These are phyloP conservation scores for Ceratosolen fusciceps DNA, from an alignment of 1,140 invertebrate species.

Conservation along the genomic window DNA sequence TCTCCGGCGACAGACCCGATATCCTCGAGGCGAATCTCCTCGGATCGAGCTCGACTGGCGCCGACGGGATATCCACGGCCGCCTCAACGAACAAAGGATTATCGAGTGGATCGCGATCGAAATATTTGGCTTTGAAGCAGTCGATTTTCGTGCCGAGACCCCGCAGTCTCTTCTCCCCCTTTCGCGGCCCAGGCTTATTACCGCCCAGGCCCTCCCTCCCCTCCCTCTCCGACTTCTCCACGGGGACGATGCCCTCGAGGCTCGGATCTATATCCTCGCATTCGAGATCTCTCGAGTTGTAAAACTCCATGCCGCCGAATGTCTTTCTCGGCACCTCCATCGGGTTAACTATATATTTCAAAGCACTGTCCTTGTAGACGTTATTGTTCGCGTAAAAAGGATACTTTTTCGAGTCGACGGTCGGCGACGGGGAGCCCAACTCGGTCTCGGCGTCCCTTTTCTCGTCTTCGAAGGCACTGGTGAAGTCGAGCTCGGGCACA, in stretches of 20 bases:
- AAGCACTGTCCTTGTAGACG: conserved; percentile 59
- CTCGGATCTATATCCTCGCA: conserved; percentile 67
- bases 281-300: conserved; percentile 67
- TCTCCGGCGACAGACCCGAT: conserved; percentile 53
- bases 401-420: conserved; percentile 66
- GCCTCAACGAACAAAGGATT: conserved; percentile 81
- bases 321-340: conserved; percentile 68
- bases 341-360: conserved; percentile 70
- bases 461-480: conserved; percentile 52
- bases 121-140: conserved; percentile 81
- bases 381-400: conserved; percentile 66
- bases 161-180: conserved; percentile 64
- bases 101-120: conserved; percentile 80
- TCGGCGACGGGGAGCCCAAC: conserved; percentile 29
- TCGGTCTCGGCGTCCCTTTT: conserved; percentile 49
- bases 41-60: conserved; percentile 58
- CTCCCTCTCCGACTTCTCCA: conserved; percentile 58
- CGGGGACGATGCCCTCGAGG: conserved; percentile 63
- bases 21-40: conserved; percentile 58
- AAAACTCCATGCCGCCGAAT: conserved; percentile 73
- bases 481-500: conserved; percentile 61
- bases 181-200: conserved; percentile 59
- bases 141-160: conserved; percentile 81
- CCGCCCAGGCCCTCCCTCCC: too few relatives aligned
- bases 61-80: conserved; percentile 54